Conservation (phyloP, 2,113 vertebrate species). For the Percina caprodes region DNA sequence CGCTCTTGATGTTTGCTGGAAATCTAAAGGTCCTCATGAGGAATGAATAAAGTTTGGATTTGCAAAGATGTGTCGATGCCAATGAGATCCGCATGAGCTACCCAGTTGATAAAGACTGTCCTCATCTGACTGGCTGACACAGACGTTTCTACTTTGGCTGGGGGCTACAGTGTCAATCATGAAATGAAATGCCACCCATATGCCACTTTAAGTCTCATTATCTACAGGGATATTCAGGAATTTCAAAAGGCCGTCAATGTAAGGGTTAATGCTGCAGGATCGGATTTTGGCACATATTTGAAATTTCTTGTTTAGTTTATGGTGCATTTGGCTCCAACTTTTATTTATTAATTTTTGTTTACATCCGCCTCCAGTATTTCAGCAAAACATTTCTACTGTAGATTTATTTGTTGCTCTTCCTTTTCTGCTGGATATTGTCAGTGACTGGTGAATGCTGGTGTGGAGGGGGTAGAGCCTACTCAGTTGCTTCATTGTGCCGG, state of each 20-base stretch:
- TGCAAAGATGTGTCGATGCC: slow-evolving; percentile 53
- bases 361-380: background rate
- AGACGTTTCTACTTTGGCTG: slow-evolving; percentile 20
- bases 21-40: slow-evolving; percentile 76
- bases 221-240: slow-evolving; percentile 24
- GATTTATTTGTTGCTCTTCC: slow-evolving; percentile 29
- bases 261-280: background rate
- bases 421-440: slow-evolving; percentile 48
- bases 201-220: slow-evolving; percentile 1
- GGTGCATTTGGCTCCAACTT: background rate
- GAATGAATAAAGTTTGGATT: slow-evolving; percentile 66
- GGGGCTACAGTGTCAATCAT: slow-evolving; percentile 31
- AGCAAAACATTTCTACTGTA: background rate
- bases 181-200: slow-evolving; percentile 48
- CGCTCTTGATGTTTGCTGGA: slow-evolving; percentile 51
- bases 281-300: background rate
- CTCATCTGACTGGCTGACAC: slow-evolving; percentile 33
- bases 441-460: slow-evolving; percentile 21
- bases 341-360: background rate
- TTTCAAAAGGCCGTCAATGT: background rate
- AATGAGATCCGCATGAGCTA: slow-evolving; percentile 53
- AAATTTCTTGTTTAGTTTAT: slow-evolving; percentile 1
- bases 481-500: slow-evolving; percentile 74
- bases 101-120: slow-evolving; percentile 38
- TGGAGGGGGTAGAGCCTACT: slow-evolving; percentile 40